Conservation (phyloP, 1,140 invertebrate species). For the Paraescarpia echinospica region DNA sequence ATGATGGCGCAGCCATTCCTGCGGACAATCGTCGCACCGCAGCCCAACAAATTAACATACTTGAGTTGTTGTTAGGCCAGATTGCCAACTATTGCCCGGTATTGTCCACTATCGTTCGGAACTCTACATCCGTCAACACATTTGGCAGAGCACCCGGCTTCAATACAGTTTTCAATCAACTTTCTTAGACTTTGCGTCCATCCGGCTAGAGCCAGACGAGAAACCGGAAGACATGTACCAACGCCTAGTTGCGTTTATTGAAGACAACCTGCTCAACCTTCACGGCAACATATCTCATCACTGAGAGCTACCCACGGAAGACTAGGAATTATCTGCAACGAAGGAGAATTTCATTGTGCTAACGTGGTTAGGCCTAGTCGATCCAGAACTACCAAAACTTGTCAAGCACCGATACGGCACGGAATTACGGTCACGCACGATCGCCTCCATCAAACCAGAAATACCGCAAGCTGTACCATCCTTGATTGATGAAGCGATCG, state of each 20-base stretch:
- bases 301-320: conserved; percentile 22
- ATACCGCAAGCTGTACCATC: neutral
- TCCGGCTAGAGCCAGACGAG: conserved; percentile 30
- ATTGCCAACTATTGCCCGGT: conserved; percentile 31
- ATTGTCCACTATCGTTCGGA: conserved; percentile 30
- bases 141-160: conserved; percentile 30
- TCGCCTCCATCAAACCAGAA: conserved; percentile 14
- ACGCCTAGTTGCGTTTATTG: conserved; percentile 32
- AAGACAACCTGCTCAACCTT: conserved; percentile 33
- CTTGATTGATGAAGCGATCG: neutral
- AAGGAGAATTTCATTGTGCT: conserved; percentile 38
- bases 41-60: conserved; percentile 10
- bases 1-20: neutral
- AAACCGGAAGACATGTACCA: conserved; percentile 37
- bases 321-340: conserved; percentile 35
- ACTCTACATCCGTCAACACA: conserved; percentile 33
- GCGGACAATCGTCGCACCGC: conserved; percentile 19
- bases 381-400: conserved; percentile 32
- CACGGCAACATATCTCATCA: conserved; percentile 28
- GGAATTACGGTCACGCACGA: conserved; percentile 17
- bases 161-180: too few species aligned
- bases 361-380: conserved; percentile 33
- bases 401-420: conserved; percentile 39
- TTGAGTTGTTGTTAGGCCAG: conserved; percentile 23
- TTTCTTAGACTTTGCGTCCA: conserved; percentile 23